Evolutionary conservation across 2,113 vertebrate species (phyloP), one percentile per base, ranked within the genome.

Genomic region (Urocitellus parryii): DNA sequence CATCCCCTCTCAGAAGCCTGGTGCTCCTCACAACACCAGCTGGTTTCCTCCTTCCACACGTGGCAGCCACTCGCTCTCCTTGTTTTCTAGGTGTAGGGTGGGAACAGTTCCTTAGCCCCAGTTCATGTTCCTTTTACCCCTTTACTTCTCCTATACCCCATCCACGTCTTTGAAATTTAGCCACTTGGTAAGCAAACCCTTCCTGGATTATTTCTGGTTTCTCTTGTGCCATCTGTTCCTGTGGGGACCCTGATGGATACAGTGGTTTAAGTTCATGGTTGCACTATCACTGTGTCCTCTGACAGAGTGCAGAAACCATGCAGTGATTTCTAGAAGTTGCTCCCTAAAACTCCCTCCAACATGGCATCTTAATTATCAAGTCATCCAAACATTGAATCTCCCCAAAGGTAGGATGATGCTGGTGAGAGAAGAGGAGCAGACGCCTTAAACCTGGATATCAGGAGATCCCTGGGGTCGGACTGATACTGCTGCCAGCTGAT

Each of bases 311-410:
- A 88, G 77, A 90, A 67, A 89, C 42, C 48, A 0, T 53, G 27
- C 61, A 86, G 68, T 79, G n/a, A 86, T 37, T 83, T 89, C 74
- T 78, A 82, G 74, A 85, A 73, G 42, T 39, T 63, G 76, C 63
- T 67, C 61, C 63, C 6, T 10, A 81, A 89, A 78, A 5, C 4
- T 56, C 29, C n/a, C 3, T 61, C 70, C 27, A 61, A 5, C 37
- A 42, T 2, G 73, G 68, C 45, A 48, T 61, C 34, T n/a, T 68
- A 56, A 34, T 65, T 45, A 39, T 45, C 74, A 68, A 89, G 34
- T 18, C 4, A 37, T 53, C n/a, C 17, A 16, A 87, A 56, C 6
- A 2, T 24, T 76, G 51, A 56, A 45, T 76, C 20, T 9, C 39
- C 12, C 42, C 37, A 29, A 91, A 84, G 39, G 7, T 9, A 34